Evolutionary conservation across 2,113 vertebrate species (phyloP).

Genomic region (Alouatta palliata): DNA sequence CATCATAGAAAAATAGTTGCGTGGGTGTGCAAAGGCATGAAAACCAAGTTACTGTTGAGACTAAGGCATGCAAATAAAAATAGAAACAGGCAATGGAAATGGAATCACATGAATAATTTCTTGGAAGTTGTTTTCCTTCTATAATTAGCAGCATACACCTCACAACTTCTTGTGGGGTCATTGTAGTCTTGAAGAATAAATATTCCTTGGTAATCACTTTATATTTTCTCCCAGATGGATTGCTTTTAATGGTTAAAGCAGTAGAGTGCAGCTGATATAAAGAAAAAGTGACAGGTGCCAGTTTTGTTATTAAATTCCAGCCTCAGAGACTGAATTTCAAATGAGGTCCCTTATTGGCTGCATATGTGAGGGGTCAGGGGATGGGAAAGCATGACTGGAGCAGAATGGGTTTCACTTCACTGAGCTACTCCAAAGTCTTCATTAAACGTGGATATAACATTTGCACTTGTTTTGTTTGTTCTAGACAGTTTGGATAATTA

Average conservation of each 20-base stretch:
- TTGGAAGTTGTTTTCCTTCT: background rate
- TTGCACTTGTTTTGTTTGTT: conserved; percentile 81
- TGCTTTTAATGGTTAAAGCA: conserved; percentile 65
- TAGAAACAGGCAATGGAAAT: background rate
- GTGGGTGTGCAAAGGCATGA: background rate
- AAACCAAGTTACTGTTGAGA: background rate
- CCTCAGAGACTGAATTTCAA: conserved; percentile 70
- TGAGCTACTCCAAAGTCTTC: conserved; percentile 79
- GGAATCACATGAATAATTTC: background rate
- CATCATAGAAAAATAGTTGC: background rate
- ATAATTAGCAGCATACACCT: background rate
- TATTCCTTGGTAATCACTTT: conserved; percentile 33
- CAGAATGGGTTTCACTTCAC: conserved; percentile 77
- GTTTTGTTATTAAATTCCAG: conserved; percentile 77
- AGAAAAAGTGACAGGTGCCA: conserved; percentile 77
- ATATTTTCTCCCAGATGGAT: conserved; percentile 36
- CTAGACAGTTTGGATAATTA: conserved; percentile 79
- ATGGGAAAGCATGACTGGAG: conserved; percentile 63
- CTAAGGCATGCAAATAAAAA: conserved; percentile 25
- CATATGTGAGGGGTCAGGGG: conserved; percentile 64
- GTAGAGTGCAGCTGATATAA: conserved; percentile 38
- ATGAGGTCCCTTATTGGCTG: conserved; percentile 72
- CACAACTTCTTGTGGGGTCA: background rate
- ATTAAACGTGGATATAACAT: conserved; percentile 79
- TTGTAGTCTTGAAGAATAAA: background rate